A percentile compares a stretch with the other conserved stretches of the same genome.
Evolutionary conservation across 2,888 invertebrate species (phyloP).

Genomic region (Agonopterix subpropinquella): DNA sequence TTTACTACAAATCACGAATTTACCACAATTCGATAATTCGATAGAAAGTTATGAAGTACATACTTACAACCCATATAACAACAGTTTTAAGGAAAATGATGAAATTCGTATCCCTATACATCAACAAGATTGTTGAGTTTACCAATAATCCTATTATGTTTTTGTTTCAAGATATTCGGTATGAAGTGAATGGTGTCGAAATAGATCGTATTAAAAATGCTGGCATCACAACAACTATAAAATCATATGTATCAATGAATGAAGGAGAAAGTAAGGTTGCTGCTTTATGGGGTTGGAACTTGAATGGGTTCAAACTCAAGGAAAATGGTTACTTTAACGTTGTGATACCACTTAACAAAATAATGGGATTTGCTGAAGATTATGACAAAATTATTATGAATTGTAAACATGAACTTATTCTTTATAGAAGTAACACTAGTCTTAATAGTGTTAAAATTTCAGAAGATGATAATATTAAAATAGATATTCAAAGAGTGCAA

Average conservation of each 20-base stretch:
- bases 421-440: slow-evolving; percentile 28
- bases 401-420: slow-evolving; percentile 38
- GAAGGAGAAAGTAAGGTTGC: not conserved
- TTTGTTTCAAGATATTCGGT: slow-evolving; percentile 34
- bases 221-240: slow-evolving; percentile 29
- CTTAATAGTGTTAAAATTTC: slow-evolving; percentile 14
- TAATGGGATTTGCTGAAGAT: too few species aligned
- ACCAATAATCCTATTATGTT: slow-evolving; percentile 24
- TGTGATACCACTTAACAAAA: not conserved
- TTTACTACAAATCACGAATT: slow-evolving; percentile 6
- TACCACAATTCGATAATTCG: not conserved
- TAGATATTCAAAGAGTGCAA: slow-evolving; percentile 13
- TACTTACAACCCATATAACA: slow-evolving; percentile 19
- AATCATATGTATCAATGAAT: slow-evolving; percentile 27
- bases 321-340: not conserved
- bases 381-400: slow-evolving; percentile 39
- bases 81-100: too few species aligned
- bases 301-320: not conserved
- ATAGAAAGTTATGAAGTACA: not conserved
- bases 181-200: slow-evolving; percentile 36
- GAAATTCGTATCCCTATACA: slow-evolving; percentile 29
- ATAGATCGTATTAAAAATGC: slow-evolving; percentile 29
- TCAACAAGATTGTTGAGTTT: slow-evolving; percentile 18
- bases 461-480: slow-evolving; percentile 4
- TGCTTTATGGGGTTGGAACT: not conserved